Evolutionary conservation across 1,140 invertebrate genomes (phyloP), one percentile per base, ranked within the genome.

Genomic region (Drosophila parabipectinata): DNA sequence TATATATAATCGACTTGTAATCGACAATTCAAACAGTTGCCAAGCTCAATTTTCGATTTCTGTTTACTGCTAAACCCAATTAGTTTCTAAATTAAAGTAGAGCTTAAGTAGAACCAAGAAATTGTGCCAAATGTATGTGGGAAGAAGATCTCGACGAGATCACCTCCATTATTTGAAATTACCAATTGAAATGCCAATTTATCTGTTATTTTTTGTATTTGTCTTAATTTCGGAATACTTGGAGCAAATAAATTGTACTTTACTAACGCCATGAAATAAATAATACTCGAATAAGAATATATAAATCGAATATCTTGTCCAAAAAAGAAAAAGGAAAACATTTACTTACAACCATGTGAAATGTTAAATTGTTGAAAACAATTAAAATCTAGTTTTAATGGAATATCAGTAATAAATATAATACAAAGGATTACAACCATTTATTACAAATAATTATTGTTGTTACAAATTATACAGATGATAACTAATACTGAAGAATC

Each of bases 351-450:
- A 79, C 63, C 72, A 77, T 81, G 77, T 80, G 81, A 85, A 69
- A 81, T 73, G 81, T 87, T 85, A 58, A 85, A 85, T 85, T 85
- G 82, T 85, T 85, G 21, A 72, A 85, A 85, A 85, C 82, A 85
- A 85, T 87, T 66, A 78, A 85, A 85, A 82, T 78, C 61, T 81
- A 85, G 78, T 64, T 75, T 61, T 78, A 81, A 78, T 61, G 60
- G 56, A 82, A 82, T 78, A 79, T 79, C 75, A 79, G 34, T 59
- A 82, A 78, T 66, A 57, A 52, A 60, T 50, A 74, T 45, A 74
- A 75, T 64, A 64, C 45, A 69, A 76, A 56, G 41, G 15, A 63
- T 69, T 73, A 62, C 74, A 88, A 74, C 68, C 74, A 87, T 75
- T 85, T 88, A 87, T 76, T 88, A 72, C 71, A 79, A 68, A 63